Conservation (phyloP, 2,113 vertebrate species). For the Helogale parvula region DNA sequence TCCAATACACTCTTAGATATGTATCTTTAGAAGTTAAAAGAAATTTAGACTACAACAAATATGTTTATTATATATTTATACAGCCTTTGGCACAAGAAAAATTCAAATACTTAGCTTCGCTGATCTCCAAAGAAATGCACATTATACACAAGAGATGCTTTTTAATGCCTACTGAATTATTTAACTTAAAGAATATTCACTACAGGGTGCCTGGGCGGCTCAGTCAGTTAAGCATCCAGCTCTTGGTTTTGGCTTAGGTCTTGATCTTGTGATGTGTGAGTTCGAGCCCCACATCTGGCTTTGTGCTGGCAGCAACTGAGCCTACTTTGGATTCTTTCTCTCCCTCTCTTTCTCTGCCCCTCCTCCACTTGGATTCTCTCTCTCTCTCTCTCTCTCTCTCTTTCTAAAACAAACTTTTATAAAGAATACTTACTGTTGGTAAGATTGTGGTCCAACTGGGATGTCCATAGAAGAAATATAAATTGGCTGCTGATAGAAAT, state of each 20-base stretch:
- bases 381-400: no score
- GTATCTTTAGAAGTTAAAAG: background rate
- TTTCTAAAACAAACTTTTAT: background rate
- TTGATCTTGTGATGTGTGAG: background rate
- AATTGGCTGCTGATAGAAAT: background rate
- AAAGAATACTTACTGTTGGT: background rate
- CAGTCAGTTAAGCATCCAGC: rapidly evolving
- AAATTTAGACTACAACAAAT: background rate
- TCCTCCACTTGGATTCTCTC: no score
- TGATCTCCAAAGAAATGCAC: background rate
- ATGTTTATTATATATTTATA: background rate
- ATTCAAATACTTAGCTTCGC: background rate
- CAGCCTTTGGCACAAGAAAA: background rate
- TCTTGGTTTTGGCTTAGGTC: background rate
- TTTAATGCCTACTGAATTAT: background rate
- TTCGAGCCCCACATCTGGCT: background rate
- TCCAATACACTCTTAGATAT: background rate
- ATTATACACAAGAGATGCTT: background rate
- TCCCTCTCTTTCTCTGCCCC: background rate
- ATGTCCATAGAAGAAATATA: background rate
- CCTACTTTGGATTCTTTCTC: background rate
- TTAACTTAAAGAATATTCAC: background rate
- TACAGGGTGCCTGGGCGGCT: background rate
- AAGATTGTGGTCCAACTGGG: background rate
- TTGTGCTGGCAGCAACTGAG: no score